Evolutionary conservation across 1,140 invertebrate species (phyloP), one percentile per base, ranked within the genome.

Genomic region (Anastrepha obliqua): DNA sequence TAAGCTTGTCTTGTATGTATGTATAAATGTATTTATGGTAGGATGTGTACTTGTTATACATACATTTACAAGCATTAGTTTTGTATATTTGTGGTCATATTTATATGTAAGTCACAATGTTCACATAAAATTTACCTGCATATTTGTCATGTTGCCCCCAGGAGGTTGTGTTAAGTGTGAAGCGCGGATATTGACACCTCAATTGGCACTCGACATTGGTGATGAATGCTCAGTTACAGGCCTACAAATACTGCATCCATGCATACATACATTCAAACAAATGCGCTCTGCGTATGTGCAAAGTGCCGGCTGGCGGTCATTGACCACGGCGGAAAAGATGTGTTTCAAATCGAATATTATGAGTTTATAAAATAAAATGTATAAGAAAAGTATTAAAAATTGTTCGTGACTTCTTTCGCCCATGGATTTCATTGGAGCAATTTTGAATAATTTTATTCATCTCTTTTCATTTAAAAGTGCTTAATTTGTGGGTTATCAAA

Each of bases 171-270:
- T n/a, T 81, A 81, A 55, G 51, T 58, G 74, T 81, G 17, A 58
- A 81, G 47, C 17, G 13, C 74, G 74, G 51, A 20, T n/a, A 81
- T 51, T 81, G 74, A 81, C 74, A 81, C 74, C 9, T 4, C 74
- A 42, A 81, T 81, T 81, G 74, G 74, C 74, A 58, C 47, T 55
- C 47, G 8, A 20, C 44, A 81, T 55, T 11, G 20, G 55, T 55
- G 47, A 51, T 55, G 44, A 81, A 81, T 58, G 51, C 47, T 81
- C 47, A 55, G 42, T 81, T 81, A 81, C 47, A 81, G 51, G 44
- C 1, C 51, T 20, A 42, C 47, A 20, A 51, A 81, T 29, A 55
- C 70, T 47, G 13, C 47, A 58, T n/a, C 7, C 2, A 13, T 29
- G 3, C 74, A 55, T 42, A 81, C 39, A 62, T 47, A 70, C 42